These are phyloP conservation scores for Pseudococcus jackbeardsleyi DNA, from an alignment of 2,888 invertebrate species.

Conservation along the genomic window DNA sequence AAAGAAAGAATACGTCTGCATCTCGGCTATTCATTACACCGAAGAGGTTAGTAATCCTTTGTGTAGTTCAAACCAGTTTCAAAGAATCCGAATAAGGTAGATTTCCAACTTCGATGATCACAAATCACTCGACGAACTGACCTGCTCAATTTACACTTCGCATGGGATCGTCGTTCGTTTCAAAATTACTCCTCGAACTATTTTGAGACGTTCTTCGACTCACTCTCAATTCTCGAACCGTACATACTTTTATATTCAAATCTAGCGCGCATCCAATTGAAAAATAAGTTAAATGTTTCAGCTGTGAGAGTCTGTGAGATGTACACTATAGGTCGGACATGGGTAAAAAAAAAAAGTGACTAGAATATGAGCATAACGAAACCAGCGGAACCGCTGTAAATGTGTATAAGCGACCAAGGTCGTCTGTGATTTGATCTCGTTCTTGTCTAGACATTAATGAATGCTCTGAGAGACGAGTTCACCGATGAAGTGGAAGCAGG, in stretches of 20 bases:
- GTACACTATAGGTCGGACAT: background rate
- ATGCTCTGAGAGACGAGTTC: slow-evolving; percentile 53
- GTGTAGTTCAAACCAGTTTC: background rate
- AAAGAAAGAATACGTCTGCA: background rate
- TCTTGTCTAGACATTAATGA: slow-evolving; percentile 62
- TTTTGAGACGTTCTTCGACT: background rate
- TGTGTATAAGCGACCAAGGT: slow-evolving; percentile 52
- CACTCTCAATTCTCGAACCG: background rate
- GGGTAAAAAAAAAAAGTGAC: background rate
- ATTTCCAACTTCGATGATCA: background rate
- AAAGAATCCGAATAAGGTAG: background rate
- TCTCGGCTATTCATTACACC: background rate
- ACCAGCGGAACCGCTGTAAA: slow-evolving; percentile 31
- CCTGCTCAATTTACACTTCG: slow-evolving; percentile 17
- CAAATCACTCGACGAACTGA: background rate
- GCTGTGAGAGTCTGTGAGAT: background rate
- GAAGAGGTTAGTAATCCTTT: slow-evolving; percentile 12
- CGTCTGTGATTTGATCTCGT: slow-evolving; percentile 61
- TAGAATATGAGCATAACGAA: slow-evolving; percentile 26
- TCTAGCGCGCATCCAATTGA: background rate
- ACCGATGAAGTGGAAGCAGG: slow-evolving; percentile 28
- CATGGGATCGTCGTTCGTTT: background rate
- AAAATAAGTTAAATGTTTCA: background rate
- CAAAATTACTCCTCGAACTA: background rate
- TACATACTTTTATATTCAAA: background rate